Evolutionary conservation across 2,888 invertebrate genomes (phyloP), one percentile per base, ranked within the genome.

Genomic region (Sicus ferrugineus): DNA sequence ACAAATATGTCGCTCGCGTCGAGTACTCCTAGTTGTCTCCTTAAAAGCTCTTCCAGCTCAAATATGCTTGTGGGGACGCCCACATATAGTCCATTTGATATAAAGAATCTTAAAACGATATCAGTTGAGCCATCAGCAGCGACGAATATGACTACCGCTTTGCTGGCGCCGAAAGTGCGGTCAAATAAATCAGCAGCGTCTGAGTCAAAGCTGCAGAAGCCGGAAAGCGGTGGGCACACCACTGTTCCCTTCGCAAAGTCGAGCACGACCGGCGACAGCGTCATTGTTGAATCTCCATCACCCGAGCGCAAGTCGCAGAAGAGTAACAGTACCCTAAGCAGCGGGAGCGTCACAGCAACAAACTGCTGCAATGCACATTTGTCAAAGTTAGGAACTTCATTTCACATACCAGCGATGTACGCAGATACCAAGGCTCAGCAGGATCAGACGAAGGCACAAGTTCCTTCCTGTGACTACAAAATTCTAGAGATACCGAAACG

Each of bases 21-120:
- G 26, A 74, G 73, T 69, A 69, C 74, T 26, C 66, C 69, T 28
- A 65, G 74, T 28, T 82, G 81, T 38, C 77, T 85, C 0, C 69
- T 81, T 2, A 85, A 85, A 69, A 85, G 85, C 73, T 80, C 81
- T 11, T 86, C 86, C 70, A 85, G 86, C 75, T 84, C 84, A 68
- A 83, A 83, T 77, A 81, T 85, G 59, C 81, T 78, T 70, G 77
- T 30, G 26, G 63, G 46, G 63, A 42, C 73, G 19, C 66, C 75
- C 73, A 76, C 75, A 75, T 75, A 75, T 74, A 76, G 74, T 69
- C 79, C 81, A 48, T 79, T 80, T 72, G 76, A 75, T 73, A 73
- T 75, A 64, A 73, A 72, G 19, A 73, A 72, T 14, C 50, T n/a
- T 42, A 38, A 19, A 16, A 28, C 72, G 76, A 11, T 16, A 61